phyloP scores from a whole-genome alignment of 2,888 invertebrate species.

The Piscicola geometra region DNA sequence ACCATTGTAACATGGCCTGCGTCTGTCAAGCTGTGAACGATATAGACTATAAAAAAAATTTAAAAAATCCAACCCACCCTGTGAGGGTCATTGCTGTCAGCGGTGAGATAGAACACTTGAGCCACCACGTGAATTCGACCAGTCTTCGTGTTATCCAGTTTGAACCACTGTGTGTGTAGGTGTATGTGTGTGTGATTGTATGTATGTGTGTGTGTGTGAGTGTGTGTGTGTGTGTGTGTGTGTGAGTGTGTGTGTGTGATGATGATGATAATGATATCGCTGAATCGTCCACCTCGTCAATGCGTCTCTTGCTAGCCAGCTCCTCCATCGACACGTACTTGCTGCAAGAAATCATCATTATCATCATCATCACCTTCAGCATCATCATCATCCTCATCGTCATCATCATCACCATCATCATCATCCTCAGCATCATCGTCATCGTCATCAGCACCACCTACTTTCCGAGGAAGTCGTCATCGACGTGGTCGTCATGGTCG shows the following conservation, averaged over 20 bases:
- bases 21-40: too few relatives aligned
- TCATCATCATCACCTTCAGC: slow-evolving; percentile 16
- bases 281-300: slow-evolving; percentile 1
- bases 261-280: too few relatives aligned
- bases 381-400: slow-evolving; percentile 19
- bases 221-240: slow-evolving; percentile 14
- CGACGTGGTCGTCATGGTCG: slow-evolving; percentile 28
- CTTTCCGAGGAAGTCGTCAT: slow-evolving; percentile 31
- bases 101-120: slow-evolving; percentile 78
- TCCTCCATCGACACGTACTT: slow-evolving; percentile 23
- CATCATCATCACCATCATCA: slow-evolving; percentile 14
- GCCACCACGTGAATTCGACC: slow-evolving; percentile 85
- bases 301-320: not conserved
- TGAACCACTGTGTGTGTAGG: slow-evolving; percentile 72
- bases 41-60: not conserved
- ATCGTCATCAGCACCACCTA: not conserved
- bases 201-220: slow-evolving; percentile 8
- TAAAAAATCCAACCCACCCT: slow-evolving; percentile 61
- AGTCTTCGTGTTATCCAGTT: slow-evolving; percentile 87
- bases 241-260: slow-evolving; percentile 7
- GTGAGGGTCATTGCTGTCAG: slow-evolving; percentile 68
- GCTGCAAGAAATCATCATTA: slow-evolving; percentile 11
- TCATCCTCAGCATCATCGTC: slow-evolving; percentile 8
- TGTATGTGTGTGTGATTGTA: not conserved
- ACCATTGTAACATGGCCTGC: not conserved